Percentiles rank a stretch among this genome's conserved stretches.
Conservation (phyloP, 2,888 invertebrate species). For the Leptopilina syphax region DNA sequence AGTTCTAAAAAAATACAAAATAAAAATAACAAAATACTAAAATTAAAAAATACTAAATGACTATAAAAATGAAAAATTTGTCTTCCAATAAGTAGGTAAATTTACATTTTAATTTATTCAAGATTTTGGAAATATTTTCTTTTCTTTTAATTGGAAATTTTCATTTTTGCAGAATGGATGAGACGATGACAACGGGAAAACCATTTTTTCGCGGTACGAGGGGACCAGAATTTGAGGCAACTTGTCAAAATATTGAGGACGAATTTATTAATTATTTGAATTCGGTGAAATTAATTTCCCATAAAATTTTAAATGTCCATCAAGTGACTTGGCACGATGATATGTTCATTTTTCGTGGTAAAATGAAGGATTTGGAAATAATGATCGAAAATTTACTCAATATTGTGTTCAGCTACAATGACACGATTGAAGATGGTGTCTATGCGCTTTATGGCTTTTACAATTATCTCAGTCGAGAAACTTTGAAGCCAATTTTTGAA, state of each 20-base stretch:
- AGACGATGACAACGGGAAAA: slow-evolving; percentile 83
- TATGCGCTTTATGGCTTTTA: slow-evolving; percentile 87
- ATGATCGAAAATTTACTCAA: slow-evolving; percentile 90
- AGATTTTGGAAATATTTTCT: not conserved
- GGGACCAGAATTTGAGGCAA: slow-evolving; percentile 83
- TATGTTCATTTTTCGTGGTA: slow-evolving; percentile 80
- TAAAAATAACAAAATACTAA: not conserved
- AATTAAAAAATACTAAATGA: not conserved
- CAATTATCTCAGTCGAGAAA: slow-evolving; percentile 87
- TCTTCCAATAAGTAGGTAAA: not conserved
- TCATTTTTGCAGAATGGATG: slow-evolving; percentile 80
- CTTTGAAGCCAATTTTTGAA: slow-evolving; percentile 84
- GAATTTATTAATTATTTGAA: slow-evolving; percentile 83
- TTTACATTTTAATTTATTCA: not conserved
- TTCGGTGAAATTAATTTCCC: slow-evolving; percentile 80
- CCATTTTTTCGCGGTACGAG: slow-evolving; percentile 88
- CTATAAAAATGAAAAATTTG: not conserved
- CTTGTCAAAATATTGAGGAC: slow-evolving; percentile 85
- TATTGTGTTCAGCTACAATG: slow-evolving; percentile 87
- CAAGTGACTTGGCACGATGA: slow-evolving; percentile 90
- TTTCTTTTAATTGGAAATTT: slow-evolving; percentile 7
- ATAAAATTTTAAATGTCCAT: slow-evolving; percentile 87
- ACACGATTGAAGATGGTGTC: slow-evolving; percentile 89
- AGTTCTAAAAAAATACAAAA: not conserved
- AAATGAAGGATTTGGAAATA: slow-evolving; percentile 83